These are phyloP conservation scores for Chloropsis hardwickii DNA, from an alignment of 2,113 vertebrate species.

Conservation along the genomic window DNA sequence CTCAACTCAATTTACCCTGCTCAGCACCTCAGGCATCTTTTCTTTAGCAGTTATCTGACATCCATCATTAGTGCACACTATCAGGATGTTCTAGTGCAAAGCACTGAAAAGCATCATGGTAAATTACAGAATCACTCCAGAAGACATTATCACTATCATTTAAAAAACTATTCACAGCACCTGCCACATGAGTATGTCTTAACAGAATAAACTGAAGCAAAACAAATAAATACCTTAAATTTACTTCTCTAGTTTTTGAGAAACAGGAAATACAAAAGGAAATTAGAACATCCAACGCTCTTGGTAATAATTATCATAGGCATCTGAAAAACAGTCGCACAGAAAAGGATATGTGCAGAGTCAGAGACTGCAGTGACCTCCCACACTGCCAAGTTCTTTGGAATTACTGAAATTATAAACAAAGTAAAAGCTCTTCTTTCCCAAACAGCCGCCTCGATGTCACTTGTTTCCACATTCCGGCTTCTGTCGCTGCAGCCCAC, in stretches of 20 bases:
- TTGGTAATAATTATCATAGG: background rate
- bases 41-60: background rate
- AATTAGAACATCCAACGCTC: background rate
- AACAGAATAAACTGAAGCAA: background rate
- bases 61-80: background rate
- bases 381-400: slow-evolving; percentile 53
- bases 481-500: slow-evolving; percentile 69
- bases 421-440: slow-evolving; percentile 67
- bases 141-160: background rate
- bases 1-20: background rate
- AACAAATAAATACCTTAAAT: background rate
- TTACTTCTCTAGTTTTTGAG: background rate
- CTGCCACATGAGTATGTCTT: background rate
- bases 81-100: background rate
- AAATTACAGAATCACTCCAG: background rate
- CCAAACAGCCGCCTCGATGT: slow-evolving; percentile 56
- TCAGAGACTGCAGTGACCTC: slow-evolving; percentile 41
- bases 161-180: background rate
- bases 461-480: slow-evolving; percentile 58
- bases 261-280: slow-evolving; percentile 16
- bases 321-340: background rate
- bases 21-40: background rate
- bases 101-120: background rate
- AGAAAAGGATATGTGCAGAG: slow-evolving; percentile 5
- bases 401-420: slow-evolving; percentile 56